Conservation (phyloP, 2,797 vertebrate genomes). For the Crocidura indochinensis region DNA sequence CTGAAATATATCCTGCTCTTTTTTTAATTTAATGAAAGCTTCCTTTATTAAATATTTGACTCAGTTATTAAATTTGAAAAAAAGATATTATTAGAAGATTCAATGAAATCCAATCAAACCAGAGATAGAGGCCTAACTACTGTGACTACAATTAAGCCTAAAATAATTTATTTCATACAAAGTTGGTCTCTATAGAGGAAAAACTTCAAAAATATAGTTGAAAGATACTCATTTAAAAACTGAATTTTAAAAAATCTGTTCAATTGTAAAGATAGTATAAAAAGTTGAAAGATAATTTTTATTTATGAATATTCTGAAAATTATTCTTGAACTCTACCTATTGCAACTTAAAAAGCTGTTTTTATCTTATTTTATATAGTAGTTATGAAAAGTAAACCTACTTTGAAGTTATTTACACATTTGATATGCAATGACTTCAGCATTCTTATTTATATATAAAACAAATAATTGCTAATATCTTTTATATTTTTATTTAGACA, state of each 20-base stretch:
- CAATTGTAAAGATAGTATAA: too few species aligned
- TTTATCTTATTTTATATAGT: constrained; percentile 42
- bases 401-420: constrained; percentile 69
- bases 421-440: background rate
- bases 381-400: constrained; percentile 26
- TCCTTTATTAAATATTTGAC: constrained; percentile 86
- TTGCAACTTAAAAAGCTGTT: constrained; percentile 56
- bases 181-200: constrained; percentile 70
- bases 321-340: constrained; percentile 52
- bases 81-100: constrained; percentile 81
- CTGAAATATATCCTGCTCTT: constrained; percentile 81
- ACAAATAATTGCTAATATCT: constrained; percentile 28
- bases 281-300: constrained; percentile 54
- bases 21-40: constrained; percentile 84
- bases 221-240: constrained; percentile 75
- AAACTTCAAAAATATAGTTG: constrained; percentile 52
- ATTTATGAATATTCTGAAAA: constrained; percentile 75
- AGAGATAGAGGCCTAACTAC: constrained; percentile 65
- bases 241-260: background rate
- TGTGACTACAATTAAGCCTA: constrained; percentile 75
- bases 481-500: constrained; percentile 16
- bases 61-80: constrained; percentile 84
- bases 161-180: constrained; percentile 79
- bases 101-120: constrained; percentile 80
- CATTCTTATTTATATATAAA: constrained; percentile 32